Evolutionary conservation across 2,113 vertebrate species (phyloP).

Genomic region (Entelurus aequoreus): DNA sequence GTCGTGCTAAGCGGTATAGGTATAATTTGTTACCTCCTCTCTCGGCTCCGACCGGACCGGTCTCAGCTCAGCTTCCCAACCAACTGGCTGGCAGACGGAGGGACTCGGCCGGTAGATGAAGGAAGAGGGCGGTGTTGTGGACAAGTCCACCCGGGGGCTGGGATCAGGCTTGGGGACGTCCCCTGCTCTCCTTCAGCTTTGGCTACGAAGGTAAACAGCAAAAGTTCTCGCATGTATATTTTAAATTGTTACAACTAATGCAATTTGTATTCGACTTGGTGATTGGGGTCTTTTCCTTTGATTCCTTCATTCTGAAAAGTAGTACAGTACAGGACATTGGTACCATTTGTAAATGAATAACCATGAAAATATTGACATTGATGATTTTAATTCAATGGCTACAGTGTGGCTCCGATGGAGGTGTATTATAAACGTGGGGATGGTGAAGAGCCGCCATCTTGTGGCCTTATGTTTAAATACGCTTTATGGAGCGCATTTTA

Average conservation of each 20-base stretch:
- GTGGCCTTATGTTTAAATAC: slow-evolving; percentile 8
- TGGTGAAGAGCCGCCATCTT: slow-evolving; percentile 42
- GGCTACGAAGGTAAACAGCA: not conserved
- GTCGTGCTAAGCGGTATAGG: not conserved
- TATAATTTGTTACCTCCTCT: slow-evolving; percentile 5
- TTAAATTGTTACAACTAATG: not conserved
- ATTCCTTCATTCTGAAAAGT: not conserved
- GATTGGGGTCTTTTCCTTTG: not conserved
- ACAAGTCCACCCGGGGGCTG: slow-evolving; percentile 11
- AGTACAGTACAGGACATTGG: not conserved
- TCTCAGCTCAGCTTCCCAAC: slow-evolving; percentile 29
- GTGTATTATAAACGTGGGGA: not conserved
- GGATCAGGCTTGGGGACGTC: slow-evolving; percentile 24
- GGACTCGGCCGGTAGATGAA: slow-evolving; percentile 36
- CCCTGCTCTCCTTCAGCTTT: slow-evolving; percentile 4
- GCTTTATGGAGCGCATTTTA: not conserved
- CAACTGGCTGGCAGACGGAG: slow-evolving; percentile 32
- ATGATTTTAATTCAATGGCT: too few species aligned
- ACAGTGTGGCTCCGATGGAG: too few species aligned
- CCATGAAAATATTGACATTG: not conserved
- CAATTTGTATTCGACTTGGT: slow-evolving; percentile 11
- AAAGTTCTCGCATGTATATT: not conserved
- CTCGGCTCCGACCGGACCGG: slow-evolving; percentile 19
- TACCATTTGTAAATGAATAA: too few species aligned
- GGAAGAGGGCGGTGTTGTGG: slow-evolving; percentile 8